Base-by-base conservation (phyloP, 2,888 invertebrate species). In the Bhutanitis thaidina region DNA sequence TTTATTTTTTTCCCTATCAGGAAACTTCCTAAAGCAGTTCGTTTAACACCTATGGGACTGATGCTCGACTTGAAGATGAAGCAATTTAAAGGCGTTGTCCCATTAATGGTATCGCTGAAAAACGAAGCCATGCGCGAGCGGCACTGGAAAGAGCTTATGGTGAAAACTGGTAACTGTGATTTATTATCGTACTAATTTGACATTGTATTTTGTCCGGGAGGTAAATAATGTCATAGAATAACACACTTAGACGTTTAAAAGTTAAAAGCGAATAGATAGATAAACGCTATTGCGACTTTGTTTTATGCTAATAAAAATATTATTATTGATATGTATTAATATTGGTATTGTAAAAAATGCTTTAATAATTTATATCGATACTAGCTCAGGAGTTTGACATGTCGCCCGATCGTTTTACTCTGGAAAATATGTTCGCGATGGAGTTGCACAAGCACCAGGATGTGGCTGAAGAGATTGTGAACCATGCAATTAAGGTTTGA, bases 351-450 rank as follows among this genome's bases (percentile, higher is more conserved):
- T n/a, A n/a, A n/a, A n/a, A n/a, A n/a, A n/a, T n/a, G n/a, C n/a
- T n/a, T n/a, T n/a, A n/a, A n/a, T n/a, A n/a, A n/a, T 27, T 34
- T 34, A 12, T 37, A 12, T 35, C 12, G 14, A 7, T 39, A 54
- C n/a, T 62, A 91, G 93, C 91, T 10, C 90, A 93, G 64, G 87
- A 91, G 55, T 97, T 97, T 73, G 97, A 97, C 67, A 97, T 97
- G 94, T 91, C 95, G 1, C 93, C 96, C 2, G 94, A 96, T 14
- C 92, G 94, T n/a, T 97, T 98, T 64, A 97, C 97, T 0, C 83
- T 98, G 54, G 96, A 96, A 53, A 96, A 97, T 71, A 95, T 98
- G 93, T 98, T 98, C 72, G 92, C 94, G 1, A 97, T 98, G 97
- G 95, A 98, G 67, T 81, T 97, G 53, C 95, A 96, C 65, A 92